Evolutionary conservation across 2,888 invertebrate species (phyloP).

Genomic region (Campopleginae sp.): DNA sequence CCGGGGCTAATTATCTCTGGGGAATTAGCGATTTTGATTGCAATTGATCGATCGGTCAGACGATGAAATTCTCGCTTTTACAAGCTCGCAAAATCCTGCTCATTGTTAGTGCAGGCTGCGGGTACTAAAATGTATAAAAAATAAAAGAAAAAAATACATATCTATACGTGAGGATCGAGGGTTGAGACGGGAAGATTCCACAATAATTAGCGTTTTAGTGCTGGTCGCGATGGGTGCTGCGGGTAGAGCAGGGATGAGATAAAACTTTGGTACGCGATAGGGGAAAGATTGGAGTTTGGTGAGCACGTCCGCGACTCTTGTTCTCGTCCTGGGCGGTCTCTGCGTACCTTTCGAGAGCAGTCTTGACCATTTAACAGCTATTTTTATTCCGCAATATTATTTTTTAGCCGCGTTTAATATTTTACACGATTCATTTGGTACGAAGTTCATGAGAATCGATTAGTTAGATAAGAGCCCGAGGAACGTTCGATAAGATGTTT

Average conservation of each 20-base stretch:
- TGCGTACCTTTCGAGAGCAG: constrained; percentile 45
- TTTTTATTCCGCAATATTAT: constrained; percentile 16
- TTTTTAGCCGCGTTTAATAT: constrained; percentile 31
- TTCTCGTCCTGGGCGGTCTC: constrained; percentile 77
- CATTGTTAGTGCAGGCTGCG: constrained; percentile 47
- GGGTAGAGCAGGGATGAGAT: constrained; percentile 70
- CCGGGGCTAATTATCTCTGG: background rate
- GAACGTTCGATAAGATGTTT: constrained; percentile 38
- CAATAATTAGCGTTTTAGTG: constrained; percentile 73
- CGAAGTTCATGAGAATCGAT: constrained; percentile 64
- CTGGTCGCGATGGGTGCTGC: constrained; percentile 75
- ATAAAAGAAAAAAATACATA: constrained; percentile 15
- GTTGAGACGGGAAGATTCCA: constrained; percentile 53
- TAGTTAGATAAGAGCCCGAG: constrained; percentile 55
- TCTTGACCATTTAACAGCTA: constrained; percentile 14
- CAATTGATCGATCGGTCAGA: background rate
- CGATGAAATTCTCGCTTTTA: constrained; percentile 40
- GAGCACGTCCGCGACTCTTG: constrained; percentile 34
- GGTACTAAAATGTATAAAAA: background rate
- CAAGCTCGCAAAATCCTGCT: constrained; percentile 46
- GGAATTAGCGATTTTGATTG: background rate
- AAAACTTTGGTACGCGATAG: constrained; percentile 72
- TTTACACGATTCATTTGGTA: constrained; percentile 61
- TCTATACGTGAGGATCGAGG: constrained; percentile 7
- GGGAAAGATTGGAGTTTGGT: constrained; percentile 71